phyloP scores from a whole-genome alignment of 92 coral and sea anemone species.

The Desmophyllum pertusum region DNA sequence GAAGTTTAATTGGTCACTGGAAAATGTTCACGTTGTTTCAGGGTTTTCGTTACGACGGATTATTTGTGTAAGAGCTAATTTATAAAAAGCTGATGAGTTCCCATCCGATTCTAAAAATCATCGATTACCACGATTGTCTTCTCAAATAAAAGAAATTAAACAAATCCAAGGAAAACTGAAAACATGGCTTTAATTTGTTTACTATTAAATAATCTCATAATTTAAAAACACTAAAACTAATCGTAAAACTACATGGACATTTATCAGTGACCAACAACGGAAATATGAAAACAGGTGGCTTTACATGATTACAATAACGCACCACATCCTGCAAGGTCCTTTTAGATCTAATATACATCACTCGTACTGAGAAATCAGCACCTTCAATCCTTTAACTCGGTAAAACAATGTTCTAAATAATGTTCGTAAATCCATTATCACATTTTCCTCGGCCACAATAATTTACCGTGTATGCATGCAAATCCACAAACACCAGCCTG shows the following conservation, averaged over 20 bases:
- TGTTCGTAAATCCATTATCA: neutral
- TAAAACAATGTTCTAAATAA: neutral
- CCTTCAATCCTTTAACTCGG: neutral
- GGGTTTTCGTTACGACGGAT: neutral
- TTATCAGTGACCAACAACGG: neutral
- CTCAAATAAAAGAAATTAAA: neutral
- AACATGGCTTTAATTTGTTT: neutral
- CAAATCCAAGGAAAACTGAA: neutral
- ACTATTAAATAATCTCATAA: neutral
- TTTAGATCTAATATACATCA: neutral
- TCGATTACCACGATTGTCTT: neutral
- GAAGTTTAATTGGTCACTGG: neutral
- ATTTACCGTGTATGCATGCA: neutral
- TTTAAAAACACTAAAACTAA: neutral
- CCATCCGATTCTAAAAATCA: too few relatives aligned
- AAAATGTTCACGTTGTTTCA: neutral
- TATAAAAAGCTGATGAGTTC: too few relatives aligned
- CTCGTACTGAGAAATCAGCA: neutral
- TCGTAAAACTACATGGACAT: neutral
- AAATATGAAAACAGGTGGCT: neutral
- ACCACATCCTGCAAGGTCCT: neutral
- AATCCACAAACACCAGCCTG: neutral
- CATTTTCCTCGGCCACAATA: neutral
- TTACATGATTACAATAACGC: neutral
- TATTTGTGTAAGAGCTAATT: too few relatives aligned